Evolutionary conservation across 1,140 invertebrate genomes (phyloP), one percentile per base, ranked within the genome.

Genomic region (Aplysia californica): DNA sequence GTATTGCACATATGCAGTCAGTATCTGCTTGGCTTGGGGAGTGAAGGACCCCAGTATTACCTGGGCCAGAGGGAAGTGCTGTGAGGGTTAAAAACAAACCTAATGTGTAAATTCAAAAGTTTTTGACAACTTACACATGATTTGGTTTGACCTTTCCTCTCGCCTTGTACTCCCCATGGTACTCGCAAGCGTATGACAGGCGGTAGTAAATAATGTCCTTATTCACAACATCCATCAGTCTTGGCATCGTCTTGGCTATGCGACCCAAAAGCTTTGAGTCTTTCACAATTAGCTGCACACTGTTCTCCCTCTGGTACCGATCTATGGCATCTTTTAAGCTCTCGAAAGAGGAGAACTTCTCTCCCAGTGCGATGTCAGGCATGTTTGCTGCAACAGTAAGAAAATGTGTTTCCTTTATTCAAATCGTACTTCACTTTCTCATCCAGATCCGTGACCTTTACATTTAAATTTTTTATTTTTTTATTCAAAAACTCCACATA

Each of bases 161-260:
- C 2, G 71, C 38, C 4, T 41, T 31, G 38, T 41, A 74, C 29
- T 74, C 71, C 23, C 71, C 71, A 56, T 74, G 71, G 50, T 35
- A 74, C 33, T 74, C 71, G 65, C 71, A 74, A 26, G 71, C 71
- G 44, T 74, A 74, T 3, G 71, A n/a, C 35, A 74, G 38, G 4
- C 71, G 35, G 50, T 74, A 74, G 29, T 74, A 74, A 10, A 74
- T 29, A 41, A 74, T 74, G 23, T 74, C 71, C 44, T 74, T 74
- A 39, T 74, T 74, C 58, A 74, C 71, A 5, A 74, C 71, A 64
- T 74, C 71, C 71, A 74, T 74, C 2, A 74, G 59, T 56, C 65
- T 74, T 15, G 71, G 71, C 71, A 74, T 74, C 15, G 71, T 41
- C 26, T 74, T 74, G 58, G 36, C 71, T n/a, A 74, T 74, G 10